These are phyloP conservation scores for Bettongia penicillata DNA, from an alignment of 2,113 vertebrate species.

Conservation along the genomic window DNA sequence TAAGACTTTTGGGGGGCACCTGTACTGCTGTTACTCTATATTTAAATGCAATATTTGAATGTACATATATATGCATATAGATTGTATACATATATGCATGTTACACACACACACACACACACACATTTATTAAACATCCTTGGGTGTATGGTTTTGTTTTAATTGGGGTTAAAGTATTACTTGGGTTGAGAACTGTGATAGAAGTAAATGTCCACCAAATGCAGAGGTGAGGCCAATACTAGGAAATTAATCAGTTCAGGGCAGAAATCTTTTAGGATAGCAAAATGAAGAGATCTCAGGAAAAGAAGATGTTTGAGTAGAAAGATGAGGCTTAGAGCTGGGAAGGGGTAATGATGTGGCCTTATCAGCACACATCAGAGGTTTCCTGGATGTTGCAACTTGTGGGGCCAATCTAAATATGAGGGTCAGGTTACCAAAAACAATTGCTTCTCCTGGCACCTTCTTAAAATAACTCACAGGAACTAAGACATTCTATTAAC, in stretches of 20 bases:
- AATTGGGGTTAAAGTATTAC: neutral
- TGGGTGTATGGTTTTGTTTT: neutral
- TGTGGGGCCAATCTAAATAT: neutral
- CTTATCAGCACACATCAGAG: neutral
- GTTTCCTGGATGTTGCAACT: neutral
- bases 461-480: neutral
- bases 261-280: neutral
- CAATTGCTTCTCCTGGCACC: neutral
- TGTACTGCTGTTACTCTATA: neutral
- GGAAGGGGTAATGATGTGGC: neutral
- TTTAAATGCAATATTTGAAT: neutral
- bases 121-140: neutral
- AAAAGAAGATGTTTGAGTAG: neutral
- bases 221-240: neutral
- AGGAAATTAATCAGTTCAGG: neutral
- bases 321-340: neutral
- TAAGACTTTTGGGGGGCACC: neutral
- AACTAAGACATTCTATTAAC: neutral
- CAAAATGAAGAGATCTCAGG: neutral
- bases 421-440: neutral
- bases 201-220: neutral
- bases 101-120: too few species aligned
- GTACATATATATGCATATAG: neutral
- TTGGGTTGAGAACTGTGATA: neutral
- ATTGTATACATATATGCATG: neutral